phyloP scores from a whole-genome alignment of 2,113 vertebrate genomes.

The Gopherus evgoodei region DNA sequence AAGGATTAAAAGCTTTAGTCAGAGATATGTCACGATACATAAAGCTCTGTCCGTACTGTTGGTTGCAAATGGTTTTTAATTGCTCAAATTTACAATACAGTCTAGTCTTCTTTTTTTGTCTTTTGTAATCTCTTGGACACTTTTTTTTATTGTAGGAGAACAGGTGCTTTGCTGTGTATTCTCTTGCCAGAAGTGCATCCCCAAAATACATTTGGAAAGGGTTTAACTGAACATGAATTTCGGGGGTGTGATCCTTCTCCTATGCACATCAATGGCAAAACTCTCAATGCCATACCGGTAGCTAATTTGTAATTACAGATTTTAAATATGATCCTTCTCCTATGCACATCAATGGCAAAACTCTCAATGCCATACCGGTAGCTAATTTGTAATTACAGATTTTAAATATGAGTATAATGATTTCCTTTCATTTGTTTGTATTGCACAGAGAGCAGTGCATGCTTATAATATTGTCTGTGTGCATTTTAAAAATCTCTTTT shows the following conservation, averaged over 20 bases:
- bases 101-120: background rate
- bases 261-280: background rate
- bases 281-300: background rate
- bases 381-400: background rate
- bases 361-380: background rate
- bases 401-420: background rate
- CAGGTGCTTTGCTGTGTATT: background rate
- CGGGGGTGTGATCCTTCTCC: background rate
- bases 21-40: background rate
- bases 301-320: background rate
- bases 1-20: background rate
- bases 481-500: background rate
- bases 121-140: background rate
- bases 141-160: background rate
- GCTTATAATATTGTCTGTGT: background rate
- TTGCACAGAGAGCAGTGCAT: background rate
- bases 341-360: background rate
- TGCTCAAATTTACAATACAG: background rate
- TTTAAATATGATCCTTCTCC: background rate
- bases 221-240: background rate
- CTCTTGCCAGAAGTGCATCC: background rate
- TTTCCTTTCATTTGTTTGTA: background rate
- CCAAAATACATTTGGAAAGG: background rate
- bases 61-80: constrained; percentile 2
- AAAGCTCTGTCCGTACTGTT: background rate